Evolutionary conservation across 2,797 vertebrate species (phyloP).

Genomic region (Siniperca scherzeri): DNA sequence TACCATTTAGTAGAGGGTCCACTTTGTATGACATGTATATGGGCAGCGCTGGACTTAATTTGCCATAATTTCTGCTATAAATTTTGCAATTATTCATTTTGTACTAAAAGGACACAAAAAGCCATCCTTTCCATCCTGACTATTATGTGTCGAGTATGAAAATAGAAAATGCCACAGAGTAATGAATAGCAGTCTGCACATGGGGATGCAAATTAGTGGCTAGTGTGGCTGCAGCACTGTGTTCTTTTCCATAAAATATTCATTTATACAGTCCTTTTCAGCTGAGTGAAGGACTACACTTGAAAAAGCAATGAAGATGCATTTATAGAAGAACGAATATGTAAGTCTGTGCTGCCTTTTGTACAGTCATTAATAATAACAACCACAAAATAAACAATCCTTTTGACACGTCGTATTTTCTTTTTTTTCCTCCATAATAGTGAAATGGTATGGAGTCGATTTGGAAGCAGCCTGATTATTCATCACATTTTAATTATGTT

Average conservation of each 20-base stretch:
- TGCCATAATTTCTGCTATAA: neutral
- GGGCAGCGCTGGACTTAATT: neutral
- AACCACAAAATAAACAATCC: neutral
- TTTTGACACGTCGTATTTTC: neutral
- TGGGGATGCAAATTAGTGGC: constrained; percentile 11
- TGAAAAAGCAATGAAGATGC: neutral
- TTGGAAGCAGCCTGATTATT: neutral
- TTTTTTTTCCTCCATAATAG: neutral
- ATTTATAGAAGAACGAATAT: neutral
- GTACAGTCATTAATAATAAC: neutral
- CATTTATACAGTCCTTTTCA: neutral
- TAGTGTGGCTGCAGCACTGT: constrained; percentile 23
- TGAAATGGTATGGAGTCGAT: neutral
- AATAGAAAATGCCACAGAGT: constrained; percentile 7
- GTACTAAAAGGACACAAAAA: neutral
- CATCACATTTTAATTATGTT: neutral
- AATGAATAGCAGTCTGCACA: constrained; percentile 1
- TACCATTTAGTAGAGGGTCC: neutral
- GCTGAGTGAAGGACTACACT: neutral
- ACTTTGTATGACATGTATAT: neutral
- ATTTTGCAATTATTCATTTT: neutral
- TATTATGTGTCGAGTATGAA: neutral
- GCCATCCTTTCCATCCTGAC: neutral
- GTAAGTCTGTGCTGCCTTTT: neutral
- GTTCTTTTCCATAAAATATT: constrained; percentile 27